Evolutionary conservation across 2,888 invertebrate genomes (phyloP), one percentile per base, ranked within the genome.

Genomic region (Rotaria macrura): DNA sequence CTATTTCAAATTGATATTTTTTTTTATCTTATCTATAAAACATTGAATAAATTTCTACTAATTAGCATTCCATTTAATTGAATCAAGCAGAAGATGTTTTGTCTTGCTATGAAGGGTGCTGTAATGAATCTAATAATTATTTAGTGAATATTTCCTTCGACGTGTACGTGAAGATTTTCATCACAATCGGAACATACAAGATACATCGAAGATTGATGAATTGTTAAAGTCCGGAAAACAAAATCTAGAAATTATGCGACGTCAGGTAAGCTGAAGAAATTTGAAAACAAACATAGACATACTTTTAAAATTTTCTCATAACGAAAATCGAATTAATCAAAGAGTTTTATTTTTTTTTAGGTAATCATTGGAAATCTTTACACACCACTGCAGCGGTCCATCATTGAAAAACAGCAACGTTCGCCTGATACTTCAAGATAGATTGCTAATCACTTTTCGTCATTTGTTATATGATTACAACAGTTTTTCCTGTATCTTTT

Each of bases 71-170:
- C n/a, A n/a, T n/a, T n/a, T 43, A 10, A 43, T 43, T 43, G 43
- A 43, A 43, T 10, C 43, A 14, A 1, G 17, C 3, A 9, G 49
- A 14, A 3, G 49, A 14, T 17, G 17, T 49, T 17, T n/a, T n/a
- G n/a, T n/a, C n/a, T n/a, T n/a, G n/a, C n/a, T n/a, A n/a, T n/a
- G n/a, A n/a, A n/a, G n/a, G n/a, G n/a, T n/a, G n/a, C n/a, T n/a
- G n/a, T n/a, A n/a, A n/a, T n/a, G 49, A 17, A 17, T 49, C 17
- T 5, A 14, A 1, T 25, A 23, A 10, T 40, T 17, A 47, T 47
- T 79, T 43, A 79, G 79, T 79, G 79, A 79, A n/a, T 79, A 79
- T 79, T 79, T 79, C n/a, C 10, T 79, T 6, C 79, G 79, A 79
- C 79, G 79, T n/a, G 43, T 79, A n/a, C 79, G 43, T 2, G 79